phyloP scores from a whole-genome alignment of 2,797 vertebrate species.

The Florisuga fusca region DNA sequence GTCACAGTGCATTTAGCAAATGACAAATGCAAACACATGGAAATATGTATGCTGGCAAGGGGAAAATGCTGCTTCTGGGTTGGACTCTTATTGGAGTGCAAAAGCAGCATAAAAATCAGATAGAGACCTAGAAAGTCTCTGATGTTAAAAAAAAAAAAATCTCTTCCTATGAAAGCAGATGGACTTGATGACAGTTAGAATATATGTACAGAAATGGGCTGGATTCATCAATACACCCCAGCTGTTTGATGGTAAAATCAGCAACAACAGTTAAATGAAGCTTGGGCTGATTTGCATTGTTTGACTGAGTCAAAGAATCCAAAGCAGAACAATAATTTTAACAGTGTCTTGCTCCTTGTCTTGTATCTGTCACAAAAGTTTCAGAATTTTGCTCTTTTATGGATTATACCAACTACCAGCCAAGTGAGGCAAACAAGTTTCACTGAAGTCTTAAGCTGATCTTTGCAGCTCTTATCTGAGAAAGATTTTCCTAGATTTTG shows the following conservation, averaged over 20 bases:
- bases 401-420: not conserved
- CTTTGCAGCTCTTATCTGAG: not conserved
- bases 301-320: not conserved
- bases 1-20: constrained; percentile 20
- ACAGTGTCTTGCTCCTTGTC: not conserved
- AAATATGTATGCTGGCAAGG: not conserved
- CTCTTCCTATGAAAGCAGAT: not conserved
- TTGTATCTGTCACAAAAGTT: not conserved
- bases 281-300: not conserved
- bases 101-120: not conserved
- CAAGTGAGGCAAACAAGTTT: not conserved
- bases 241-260: not conserved
- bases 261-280: not conserved
- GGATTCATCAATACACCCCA: not conserved
- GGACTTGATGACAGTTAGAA: not conserved
- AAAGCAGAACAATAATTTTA: not conserved
- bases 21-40: not conserved
- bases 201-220: not conserved
- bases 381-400: not conserved
- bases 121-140: not conserved
- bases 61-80: not conserved
- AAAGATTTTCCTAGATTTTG: not conserved
- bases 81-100: not conserved
- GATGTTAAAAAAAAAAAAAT: not conserved
- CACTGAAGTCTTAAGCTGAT: not conserved